Conservation (phyloP, 1,140 invertebrate species). For the Grapholita molesta region DNA sequence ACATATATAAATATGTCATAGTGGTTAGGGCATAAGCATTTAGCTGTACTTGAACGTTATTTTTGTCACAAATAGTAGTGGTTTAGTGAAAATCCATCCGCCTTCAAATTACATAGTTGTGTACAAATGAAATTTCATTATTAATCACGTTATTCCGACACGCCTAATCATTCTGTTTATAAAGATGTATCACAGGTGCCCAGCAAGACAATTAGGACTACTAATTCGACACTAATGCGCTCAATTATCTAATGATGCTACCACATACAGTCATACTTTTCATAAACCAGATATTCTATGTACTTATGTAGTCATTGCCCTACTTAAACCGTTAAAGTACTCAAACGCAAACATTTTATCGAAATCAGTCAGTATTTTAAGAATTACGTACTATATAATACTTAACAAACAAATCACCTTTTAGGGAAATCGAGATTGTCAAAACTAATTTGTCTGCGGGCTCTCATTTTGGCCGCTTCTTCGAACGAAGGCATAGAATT, state of each 20-base stretch:
- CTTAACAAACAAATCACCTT: conserved; percentile 50
- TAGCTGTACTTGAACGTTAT: no score
- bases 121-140: no score
- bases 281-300: neutral
- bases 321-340: neutral
- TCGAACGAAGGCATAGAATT: conserved; percentile 68
- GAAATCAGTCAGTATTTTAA: conserved; percentile 11
- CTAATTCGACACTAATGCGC: neutral
- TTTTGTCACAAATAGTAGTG: no score
- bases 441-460: conserved; percentile 71
- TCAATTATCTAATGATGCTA: neutral
- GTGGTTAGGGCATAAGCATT: no score
- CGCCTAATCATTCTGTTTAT: no score
- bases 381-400: neutral
- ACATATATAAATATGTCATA: no score
- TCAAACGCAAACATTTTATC: conserved; percentile 1
- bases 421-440: conserved; percentile 70
- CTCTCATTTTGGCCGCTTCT: conserved; percentile 67
- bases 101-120: no score
- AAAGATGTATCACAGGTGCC: neutral
- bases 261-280: neutral
- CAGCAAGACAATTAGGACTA: neutral
- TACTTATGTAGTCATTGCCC: neutral
- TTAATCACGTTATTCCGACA: no score
- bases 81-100: no score